Evolutionary conservation across 2,888 invertebrate genomes (phyloP), one percentile per base, ranked within the genome.

Genomic region (Drosophila paranaensis): DNA sequence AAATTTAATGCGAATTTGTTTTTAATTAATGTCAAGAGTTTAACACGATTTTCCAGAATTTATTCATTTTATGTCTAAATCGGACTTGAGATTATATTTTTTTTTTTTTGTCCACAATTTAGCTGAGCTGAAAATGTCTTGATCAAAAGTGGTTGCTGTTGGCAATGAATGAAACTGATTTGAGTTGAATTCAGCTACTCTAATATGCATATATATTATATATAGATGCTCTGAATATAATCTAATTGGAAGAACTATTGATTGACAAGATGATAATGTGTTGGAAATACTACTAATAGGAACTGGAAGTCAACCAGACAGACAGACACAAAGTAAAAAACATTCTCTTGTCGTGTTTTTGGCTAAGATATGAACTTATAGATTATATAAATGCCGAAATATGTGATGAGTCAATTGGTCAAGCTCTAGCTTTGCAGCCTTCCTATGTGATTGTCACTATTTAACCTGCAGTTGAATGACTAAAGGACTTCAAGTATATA

Each of bases 1-100:
- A 77, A 80, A 79, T 69, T 67, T 50, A 72, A 61, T 30, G 14
- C 33, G 56, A 54, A 61, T 74, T 57, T 71, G 27, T 50, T 73
- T 74, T 54, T 43, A 27, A 48, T 65, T 56, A 6, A 40, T 57
- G 2, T 25, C 16, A 11, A 13, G 20, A 60, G 55, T 20, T 63
- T 30, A 50, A 16, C 40, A 20, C 20, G 14, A 13, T 58, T 43
- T 67, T 9, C 11, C 16, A 37, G 13, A 30, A 40, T 37, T 27
- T 42, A 39, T 61, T 51, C 33, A 20, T 30, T 48, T 33, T 13
- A 16, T 40, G 54, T 11, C 27, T 5, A 16, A 39, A 42, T 37
- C 35, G 25, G 56, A 39, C 56, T 60, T 56, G 37, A 55, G 40
- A 63, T 33, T 54, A 27, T 0, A 13, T 37, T 16, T 3, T 58